Base-by-base conservation (phyloP, 2,113 vertebrate species). In the Benitochromis conjunctus region DNA sequence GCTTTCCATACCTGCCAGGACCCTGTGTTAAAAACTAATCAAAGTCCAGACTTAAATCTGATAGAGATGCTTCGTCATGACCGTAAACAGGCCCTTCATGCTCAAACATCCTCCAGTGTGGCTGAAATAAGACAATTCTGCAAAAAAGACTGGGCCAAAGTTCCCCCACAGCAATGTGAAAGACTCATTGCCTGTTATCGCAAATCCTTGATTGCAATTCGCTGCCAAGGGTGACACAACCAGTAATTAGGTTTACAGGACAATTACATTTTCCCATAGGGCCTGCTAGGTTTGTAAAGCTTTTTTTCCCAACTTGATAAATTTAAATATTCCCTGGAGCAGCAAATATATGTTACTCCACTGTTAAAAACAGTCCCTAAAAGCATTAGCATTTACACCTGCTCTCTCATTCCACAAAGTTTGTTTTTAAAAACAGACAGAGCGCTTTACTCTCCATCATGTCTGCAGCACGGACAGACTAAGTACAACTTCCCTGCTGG, bases 341-440 rank as follows among this genome's bases (percentile, higher is more conserved):
- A 64, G 60, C 31, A 64, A 36, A 18, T 12, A 18, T 38, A 64
- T 64, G 4, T 36, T n/a, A 36, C 31, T 64, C 9, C 60, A 64
- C 60, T n/a, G 60, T n/a, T 64, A 31, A 29, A 9, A 64, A n/a
- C 10, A 36, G 60, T 36, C 60, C 3, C 60, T 64, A 0, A 36
- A 64, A 64, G n/a, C 60, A 64, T 64, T 64, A 1, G 60, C n/a
- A 12, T 64, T 64, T 64, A 64, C 60, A 64, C 10, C 60, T 21
- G 34, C 60, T 64, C 60, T 64, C 34, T 64, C 34, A 38, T 64
- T 21, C 60, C 60, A 64, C 60, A 38, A 64, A 64, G 60, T 64
- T 38, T 0, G 2, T 64, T 64, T 64, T 64, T 38, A 64, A 64
- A 38, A 38, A 16, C n/a, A 69, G n/a, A 0, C 12, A 1, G 64